These are phyloP conservation scores for Phrynocephalus forsythii DNA, from an alignment of 2,797 vertebrate genomes.

Conservation along the genomic window DNA sequence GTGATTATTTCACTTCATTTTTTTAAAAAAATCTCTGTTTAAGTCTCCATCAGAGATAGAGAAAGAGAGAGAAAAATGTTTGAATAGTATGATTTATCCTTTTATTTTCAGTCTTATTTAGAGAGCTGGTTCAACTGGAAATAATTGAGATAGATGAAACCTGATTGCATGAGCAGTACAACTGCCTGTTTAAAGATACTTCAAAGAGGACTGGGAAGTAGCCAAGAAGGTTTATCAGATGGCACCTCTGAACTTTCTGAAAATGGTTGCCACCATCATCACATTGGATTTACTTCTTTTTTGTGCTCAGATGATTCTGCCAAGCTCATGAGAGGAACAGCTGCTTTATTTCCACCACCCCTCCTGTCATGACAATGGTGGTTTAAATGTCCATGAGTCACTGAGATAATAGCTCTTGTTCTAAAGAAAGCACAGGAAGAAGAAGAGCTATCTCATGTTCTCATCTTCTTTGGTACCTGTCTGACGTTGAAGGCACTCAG, in stretches of 20 bases:
- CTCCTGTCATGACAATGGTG: slow-evolving; percentile 22
- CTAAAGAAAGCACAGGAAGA: slow-evolving; percentile 53
- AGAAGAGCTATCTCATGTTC: slow-evolving; percentile 47
- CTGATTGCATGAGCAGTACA: slow-evolving; percentile 45
- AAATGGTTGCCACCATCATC: slow-evolving; percentile 43
- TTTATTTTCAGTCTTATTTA: slow-evolving; percentile 21
- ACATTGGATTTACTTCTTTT: slow-evolving; percentile 42
- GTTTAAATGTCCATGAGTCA: slow-evolving; percentile 68
- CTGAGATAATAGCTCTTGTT: slow-evolving; percentile 51
- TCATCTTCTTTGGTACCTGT: slow-evolving; percentile 60
- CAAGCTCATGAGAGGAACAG: slow-evolving; percentile 62
- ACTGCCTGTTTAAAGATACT: slow-evolving; percentile 2
- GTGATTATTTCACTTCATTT: no score
- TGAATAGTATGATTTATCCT: neutral
- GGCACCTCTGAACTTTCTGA: slow-evolving; percentile 56
- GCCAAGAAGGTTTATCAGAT: slow-evolving; percentile 59
- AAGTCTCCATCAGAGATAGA: neutral
- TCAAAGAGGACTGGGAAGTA: slow-evolving; percentile 44
- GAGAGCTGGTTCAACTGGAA: slow-evolving; percentile 28
- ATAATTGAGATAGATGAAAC: slow-evolving; percentile 44
- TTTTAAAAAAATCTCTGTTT: no score
- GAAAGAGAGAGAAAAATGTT: neutral
- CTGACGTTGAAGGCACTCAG: slow-evolving; percentile 58
- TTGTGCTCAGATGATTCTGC: slow-evolving; percentile 43
- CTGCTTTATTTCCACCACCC: slow-evolving; percentile 43